phyloP scores from a whole-genome alignment of 2,113 vertebrate species.

The Erythrocebus patas region DNA sequence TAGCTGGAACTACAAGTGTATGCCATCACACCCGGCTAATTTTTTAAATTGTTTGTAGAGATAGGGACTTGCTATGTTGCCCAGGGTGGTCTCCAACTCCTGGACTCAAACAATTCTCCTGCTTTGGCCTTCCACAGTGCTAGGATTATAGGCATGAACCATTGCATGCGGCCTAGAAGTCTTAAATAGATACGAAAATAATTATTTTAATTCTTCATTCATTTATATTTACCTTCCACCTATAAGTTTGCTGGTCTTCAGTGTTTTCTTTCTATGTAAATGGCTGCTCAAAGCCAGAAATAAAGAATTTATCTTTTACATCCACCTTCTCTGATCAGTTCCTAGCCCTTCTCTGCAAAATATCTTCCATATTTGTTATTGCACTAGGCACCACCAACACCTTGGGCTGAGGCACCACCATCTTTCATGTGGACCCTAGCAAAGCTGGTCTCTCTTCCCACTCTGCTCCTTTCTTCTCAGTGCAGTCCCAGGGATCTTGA shows the following conservation, averaged over 20 bases:
- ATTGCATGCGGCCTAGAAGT: not conserved
- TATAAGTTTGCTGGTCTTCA: not conserved
- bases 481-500: not conserved
- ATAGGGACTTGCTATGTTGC: too few relatives aligned
- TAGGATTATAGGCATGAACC: too few relatives aligned
- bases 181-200: not conserved
- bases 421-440: rapidly evolving
- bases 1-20: too few relatives aligned
- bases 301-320: not conserved
- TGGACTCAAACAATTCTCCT: too few relatives aligned
- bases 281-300: not conserved
- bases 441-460: rapidly evolving
- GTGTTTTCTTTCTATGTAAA: not conserved
- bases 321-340: not conserved
- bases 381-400: too few relatives aligned
- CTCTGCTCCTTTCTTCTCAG: not conserved
- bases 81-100: too few relatives aligned
- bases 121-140: too few relatives aligned
- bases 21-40: too few relatives aligned
- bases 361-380: not conserved
- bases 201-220: not conserved
- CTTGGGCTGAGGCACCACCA: not conserved
- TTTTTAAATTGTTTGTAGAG: too few relatives aligned
- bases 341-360: not conserved
- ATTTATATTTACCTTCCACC: not conserved